Evolutionary conservation across 2,888 invertebrate species (phyloP), one percentile per base, ranked within the genome.

Genomic region (Pandemis heparana): DNA sequence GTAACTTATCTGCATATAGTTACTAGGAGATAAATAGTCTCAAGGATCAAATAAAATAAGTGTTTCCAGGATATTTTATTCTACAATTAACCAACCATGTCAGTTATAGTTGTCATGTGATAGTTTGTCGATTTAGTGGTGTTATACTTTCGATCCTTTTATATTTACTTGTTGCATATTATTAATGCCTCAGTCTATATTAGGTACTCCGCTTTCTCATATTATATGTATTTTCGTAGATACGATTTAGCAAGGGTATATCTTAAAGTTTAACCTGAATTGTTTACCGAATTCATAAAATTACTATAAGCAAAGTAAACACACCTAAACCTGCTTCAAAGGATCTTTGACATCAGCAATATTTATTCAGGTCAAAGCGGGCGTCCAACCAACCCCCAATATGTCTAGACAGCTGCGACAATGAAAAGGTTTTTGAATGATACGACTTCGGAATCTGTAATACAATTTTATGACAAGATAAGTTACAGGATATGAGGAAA

Each of bases 301-400:
- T 48, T 14, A 64, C 64, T 66, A 56, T 63, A 67, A 71, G 61
- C 62, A 46, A 71, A 66, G 48, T 71, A 66, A 71, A 74, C 66
- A 53, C 16, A 53, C 53, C 60, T 32, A 38, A 61, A 43, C 32
- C 59, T 39, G 16, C 39, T 39, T 60, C 48, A 46, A 39, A 69
- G 64, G 59, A 59, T 64, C 48, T 69, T 69, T 60, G 72, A 18
- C 41, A 59, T 73, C 62, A 63, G 43, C 39, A 59, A 18, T 73
- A 69, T 74, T 69, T 48, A 69, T 65, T 53, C 64, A 38, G 65
- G 65, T 61, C 69, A 65, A 43, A 23, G 43, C 74, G 64, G 63
- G n/a, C 59, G 38, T 41, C 43, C 60, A 16, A 69, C 51, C 39
- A 74, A 65, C 46, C 51, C 69, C 69, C 64, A 70, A 70, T 46